These are phyloP conservation scores for Bambusicola thoracicus DNA, from an alignment of 2,113 vertebrate genomes.

Conservation along the genomic window DNA sequence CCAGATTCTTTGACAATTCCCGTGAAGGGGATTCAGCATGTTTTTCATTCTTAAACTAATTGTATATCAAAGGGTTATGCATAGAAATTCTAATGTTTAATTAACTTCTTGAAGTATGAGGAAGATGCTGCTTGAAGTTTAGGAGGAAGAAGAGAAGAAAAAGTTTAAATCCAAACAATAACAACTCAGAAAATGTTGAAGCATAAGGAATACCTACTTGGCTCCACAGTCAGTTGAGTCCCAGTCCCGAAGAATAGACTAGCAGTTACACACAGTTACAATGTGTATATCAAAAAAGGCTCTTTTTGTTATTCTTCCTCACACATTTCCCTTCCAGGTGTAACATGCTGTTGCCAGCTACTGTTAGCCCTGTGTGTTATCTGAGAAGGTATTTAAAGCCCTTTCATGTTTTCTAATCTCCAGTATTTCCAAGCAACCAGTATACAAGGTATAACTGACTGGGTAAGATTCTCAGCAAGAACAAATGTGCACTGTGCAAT, in stretches of 20 bases:
- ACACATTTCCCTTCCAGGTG: background rate
- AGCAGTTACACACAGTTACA: background rate
- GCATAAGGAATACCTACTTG: background rate
- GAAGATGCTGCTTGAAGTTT: background rate
- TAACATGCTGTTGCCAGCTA: background rate
- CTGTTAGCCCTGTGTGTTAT: background rate
- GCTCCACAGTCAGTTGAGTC: background rate
- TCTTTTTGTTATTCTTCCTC: background rate
- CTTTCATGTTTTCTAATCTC: background rate
- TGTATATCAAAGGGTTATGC: background rate
- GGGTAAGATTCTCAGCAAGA: background rate
- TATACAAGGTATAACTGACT: background rate
- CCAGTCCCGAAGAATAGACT: slow-evolving; percentile 12
- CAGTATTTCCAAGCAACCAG: background rate
- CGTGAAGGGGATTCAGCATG: background rate
- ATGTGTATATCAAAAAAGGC: background rate
- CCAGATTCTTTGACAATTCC: background rate
- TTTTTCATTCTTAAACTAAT: background rate
- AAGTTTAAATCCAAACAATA: background rate
- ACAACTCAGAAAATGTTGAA: background rate
- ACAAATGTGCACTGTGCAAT: background rate
- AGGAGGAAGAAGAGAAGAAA: background rate
- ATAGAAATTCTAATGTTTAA: background rate
- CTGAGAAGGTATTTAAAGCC: background rate
- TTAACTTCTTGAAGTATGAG: background rate